Base-by-base conservation (phyloP, 2,888 invertebrate genomes). In the Morpho helenor region DNA sequence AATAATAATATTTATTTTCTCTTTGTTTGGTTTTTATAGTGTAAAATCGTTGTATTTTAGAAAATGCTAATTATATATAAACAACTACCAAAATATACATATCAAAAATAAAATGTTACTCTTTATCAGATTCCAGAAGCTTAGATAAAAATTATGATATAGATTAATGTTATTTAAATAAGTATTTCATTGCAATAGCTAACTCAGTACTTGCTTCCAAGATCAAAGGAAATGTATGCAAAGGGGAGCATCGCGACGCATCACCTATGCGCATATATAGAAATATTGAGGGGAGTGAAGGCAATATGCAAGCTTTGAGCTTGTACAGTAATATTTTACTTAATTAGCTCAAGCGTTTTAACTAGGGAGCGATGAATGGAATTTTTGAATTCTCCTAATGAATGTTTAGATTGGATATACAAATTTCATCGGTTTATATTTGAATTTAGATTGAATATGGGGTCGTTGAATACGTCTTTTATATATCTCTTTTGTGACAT, bases 341-440 rank as follows among this genome's bases (percentile, higher is more conserved):
- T 87, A 87, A 90, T 90, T 89, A 89, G 86, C 84, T 82, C 83
- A 87, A 87, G 87, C 84, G 81, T 81, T 83, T 87, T 84, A 84
- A 80, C 77, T 69, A 79, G 79, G 84, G 87, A 76, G 68, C 62
- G 64, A 68, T 74, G 75, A 74, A 77, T 71, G 72, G 76, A 78
- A 75, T 79, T 85, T 84, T 80, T 74, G 66, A 77, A 77, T 80
- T 80, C 68, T 75, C 72, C 68, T 86, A 87, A 88, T 87, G 77
- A 89, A 87, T 87, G 88, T 89, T 90, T 90, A 79, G 85, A 87
- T 87, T 87, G 79, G 74, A 77, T 79, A 79, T 83, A 79, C 78
- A 77, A 82, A 81, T 79, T 82, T 77, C 71, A 77, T 82, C 69
- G 68, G 66, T 66, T 69, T 73, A 68, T 79, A 83, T 87, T 87